Base-by-base conservation (phyloP, 2,113 vertebrate genomes). In the Trichechus manatus region DNA sequence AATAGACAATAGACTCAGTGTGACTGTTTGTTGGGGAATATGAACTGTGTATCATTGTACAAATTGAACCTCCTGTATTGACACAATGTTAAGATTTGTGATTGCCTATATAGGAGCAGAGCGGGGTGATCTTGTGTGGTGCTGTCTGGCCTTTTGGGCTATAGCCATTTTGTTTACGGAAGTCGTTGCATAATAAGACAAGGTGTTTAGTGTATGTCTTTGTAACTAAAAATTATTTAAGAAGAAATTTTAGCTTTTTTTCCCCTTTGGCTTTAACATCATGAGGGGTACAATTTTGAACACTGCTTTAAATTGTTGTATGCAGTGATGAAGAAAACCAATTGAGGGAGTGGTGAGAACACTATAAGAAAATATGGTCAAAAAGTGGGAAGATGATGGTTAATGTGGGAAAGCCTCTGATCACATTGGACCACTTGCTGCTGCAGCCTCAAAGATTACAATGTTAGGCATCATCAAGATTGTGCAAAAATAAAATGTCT, bases 111-210 rank as follows among this genome's bases (percentile, higher is more conserved):
- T 19, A 19, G n/a, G 19, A 72, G 33, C 70, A 72, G 20, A 70
- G 15, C 2, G 8, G 1, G 31, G 17, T 0, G 4, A 44, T 84
- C n/a, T 27, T 23, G 0, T 4, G 9, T 5, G 6, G 4, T 13
- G 1, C 74, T 81, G 11, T 20, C 36, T 95, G 50, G 10, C 5
- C 29, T 64, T 84, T 27, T 88, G 33, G 20, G 6, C 47, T 93
- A 17, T 80, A 44, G 20, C 22, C 23, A 11, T 74, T 31, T 68
- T 80, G 9, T 88, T 61, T 79, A 74, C 50, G 23, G 74, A 31
- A 66, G 22, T 44, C 61, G 29, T 88, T 85, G 9, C 50, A 25
- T 93, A 39, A 9, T 47, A 42, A 72, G n/a, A 77, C 47, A 79
- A 68, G 13, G 33, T 68, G 36, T 68, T 50, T 90, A 84, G 39